Base-by-base conservation (phyloP, 2,888 invertebrate genomes). In the Drosophila sordidapex region DNA sequence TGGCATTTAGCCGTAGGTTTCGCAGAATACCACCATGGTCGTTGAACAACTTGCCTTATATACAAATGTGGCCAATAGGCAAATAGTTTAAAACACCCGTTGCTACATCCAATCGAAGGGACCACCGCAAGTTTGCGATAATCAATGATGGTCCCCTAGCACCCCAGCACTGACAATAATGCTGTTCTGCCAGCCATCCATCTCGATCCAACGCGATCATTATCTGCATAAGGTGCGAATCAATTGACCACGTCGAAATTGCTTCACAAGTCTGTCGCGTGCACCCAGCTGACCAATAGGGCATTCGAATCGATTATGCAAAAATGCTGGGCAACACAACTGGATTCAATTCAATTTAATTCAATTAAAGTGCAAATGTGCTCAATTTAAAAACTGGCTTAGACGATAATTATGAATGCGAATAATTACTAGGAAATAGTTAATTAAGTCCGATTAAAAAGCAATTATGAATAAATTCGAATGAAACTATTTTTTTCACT, bases 151-250 rank as follows among this genome's bases (percentile, higher is more conserved):
- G 15, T 25, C 46, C 46, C 25, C 4, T 21, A 11, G 49, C 49
- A 36, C 46, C 21, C 4, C 13, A 8, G 49, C 49, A 31, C 38
- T 36, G 33, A 27, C 60, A 33, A 21, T 46, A 66, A 51, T 62
- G 31, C 35, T 18, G 52, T 31, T 31, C 10, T 38, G 35, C 15
- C 52, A 11, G 43, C 53, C 27, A 29, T 15, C 46, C 15, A 33
- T 33, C 33, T 10, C 33, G 51, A 53, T 46, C 25, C 31, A 25
- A 25, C 15, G 15, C 29, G 25, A 49, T 67, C 38, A 51, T 69
- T 71, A 87, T 89, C 89, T 89, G 87, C 83, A 87, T 84, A 89
- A 89, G 83, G 87, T 62, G 87, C 73, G 76, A 64, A 51, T 35
- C 80, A 89, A 84, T 89, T 82, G 82, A 65, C 52, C 70, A 48